phyloP scores from a whole-genome alignment of 1,140 invertebrate genomes.

The Nasonia giraulti region DNA sequence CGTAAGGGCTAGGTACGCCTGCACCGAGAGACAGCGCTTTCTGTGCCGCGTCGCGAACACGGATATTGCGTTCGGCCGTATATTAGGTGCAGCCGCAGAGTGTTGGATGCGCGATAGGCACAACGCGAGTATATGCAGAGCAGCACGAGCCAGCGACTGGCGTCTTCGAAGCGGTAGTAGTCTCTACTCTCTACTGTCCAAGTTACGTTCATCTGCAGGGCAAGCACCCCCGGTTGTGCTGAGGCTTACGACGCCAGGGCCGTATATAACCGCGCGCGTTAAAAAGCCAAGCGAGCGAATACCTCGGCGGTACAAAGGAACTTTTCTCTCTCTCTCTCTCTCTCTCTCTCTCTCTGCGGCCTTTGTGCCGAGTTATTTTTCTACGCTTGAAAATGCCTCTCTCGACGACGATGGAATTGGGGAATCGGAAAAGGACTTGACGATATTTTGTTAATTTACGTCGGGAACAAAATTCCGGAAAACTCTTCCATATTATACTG shows the following conservation, averaged over 20 bases:
- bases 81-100: not conserved
- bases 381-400: too few relatives aligned
- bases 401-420: too few relatives aligned
- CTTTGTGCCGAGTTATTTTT: too few relatives aligned
- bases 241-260: constrained; percentile 58
- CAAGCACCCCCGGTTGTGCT: constrained; percentile 55
- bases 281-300: not conserved
- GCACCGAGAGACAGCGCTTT: too few relatives aligned
- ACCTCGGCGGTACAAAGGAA: too few relatives aligned
- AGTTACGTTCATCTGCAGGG: constrained; percentile 57
- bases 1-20: too few relatives aligned
- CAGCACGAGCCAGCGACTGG: not conserved
- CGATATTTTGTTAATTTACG: too few relatives aligned
- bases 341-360: too few relatives aligned
- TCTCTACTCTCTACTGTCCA: constrained; percentile 53
- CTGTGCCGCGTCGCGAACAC: not conserved
- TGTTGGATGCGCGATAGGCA: not conserved
- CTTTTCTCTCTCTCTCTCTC: too few relatives aligned
- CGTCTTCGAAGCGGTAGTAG: constrained; percentile 50
- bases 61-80: not conserved
- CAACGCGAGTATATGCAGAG: not conserved
- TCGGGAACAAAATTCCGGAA: too few relatives aligned
- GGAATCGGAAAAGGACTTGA: too few relatives aligned
- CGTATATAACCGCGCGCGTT: constrained; percentile 52
- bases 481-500: too few relatives aligned